Base-by-base conservation (phyloP, 2,888 invertebrate species). In the Melanotus villosus region DNA sequence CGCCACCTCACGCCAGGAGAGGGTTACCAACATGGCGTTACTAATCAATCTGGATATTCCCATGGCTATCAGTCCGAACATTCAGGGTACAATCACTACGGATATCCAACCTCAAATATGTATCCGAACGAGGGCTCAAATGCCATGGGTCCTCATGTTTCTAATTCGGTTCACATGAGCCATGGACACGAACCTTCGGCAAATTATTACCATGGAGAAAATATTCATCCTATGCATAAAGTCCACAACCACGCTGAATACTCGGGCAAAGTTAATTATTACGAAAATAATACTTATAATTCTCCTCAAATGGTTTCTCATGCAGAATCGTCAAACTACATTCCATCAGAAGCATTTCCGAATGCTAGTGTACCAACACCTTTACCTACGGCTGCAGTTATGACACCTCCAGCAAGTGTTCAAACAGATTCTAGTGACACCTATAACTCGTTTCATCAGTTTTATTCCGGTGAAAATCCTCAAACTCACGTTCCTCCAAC, bases 361-460 rank as follows among this genome's bases (percentile, higher is more conserved):
- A 85, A 84, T 3, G 82, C 85, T 6, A 84, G 84, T 14, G 84
- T 83, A 1, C 84, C 85, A 2, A 85, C 85, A 36, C 82, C 86
- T 2, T 85, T 86, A 34, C 86, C 85, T 0, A 86, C 87, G 10
- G 85, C 88, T 0, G 86, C 86, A 1, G 86, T 89, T 23, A 89
- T 89, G 85, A 89, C 90, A 7, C 89, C 90, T 5, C 90, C 90
- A 0, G 86, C 87, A 43, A 88, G 86, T 77, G 86, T 86, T 38
- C 87, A 87, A 74, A 87, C 87, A 1, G 92, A 91, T 75, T 88
- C 89, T 72, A 87, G 86, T 70, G 92, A 92, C 68, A 88, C 88
- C 70, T 92, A 92, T 82, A 90, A 89, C 75, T 90, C 89, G 67
- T 92, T 90, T 83, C 91, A 91, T 75, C 91, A 91, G 80, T 92